Conservation (phyloP, 2,888 invertebrate genomes). For the Dinocampus coccinellae region DNA sequence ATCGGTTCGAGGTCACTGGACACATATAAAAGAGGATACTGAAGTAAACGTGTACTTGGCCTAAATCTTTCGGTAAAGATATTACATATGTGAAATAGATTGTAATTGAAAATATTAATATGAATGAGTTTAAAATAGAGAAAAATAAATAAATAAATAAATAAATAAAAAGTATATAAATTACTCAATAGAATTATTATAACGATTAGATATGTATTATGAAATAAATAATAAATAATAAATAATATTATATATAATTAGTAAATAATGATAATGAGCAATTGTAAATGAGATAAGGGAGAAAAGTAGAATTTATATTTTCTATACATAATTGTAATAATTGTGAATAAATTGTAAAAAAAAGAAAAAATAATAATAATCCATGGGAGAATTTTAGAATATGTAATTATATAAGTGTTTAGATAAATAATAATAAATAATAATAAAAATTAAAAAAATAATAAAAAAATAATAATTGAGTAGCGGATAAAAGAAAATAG, state of each 20-base stretch:
- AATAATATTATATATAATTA: too few species aligned
- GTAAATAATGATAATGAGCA: neutral
- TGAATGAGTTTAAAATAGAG: neutral
- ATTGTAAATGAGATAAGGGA: neutral
- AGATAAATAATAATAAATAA: too few species aligned
- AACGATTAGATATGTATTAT: neutral
- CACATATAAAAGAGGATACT: conserved; percentile 37
- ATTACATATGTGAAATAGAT: neutral
- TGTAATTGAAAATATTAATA: neutral
- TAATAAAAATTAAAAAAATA: too few species aligned
- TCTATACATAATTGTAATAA: neutral
- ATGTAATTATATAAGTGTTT: neutral
- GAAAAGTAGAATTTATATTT: neutral
- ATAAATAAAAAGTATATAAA: neutral
- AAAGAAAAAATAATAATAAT: neutral
- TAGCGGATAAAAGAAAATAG: too few species aligned
- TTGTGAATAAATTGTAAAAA: neutral
- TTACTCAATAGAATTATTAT: neutral
- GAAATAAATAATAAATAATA: neutral
- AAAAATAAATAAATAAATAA: neutral
- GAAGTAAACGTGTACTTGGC: conserved; percentile 39
- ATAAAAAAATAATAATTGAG: too few species aligned
- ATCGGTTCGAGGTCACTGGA: conserved; percentile 45
- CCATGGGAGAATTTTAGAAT: neutral
- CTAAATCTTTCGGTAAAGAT: conserved; percentile 39